Percentiles rank a stretch among this genome's conserved stretches.
Evolutionary conservation across 2,113 vertebrate genomes (phyloP).

Genomic region (Emberiza fucata): DNA sequence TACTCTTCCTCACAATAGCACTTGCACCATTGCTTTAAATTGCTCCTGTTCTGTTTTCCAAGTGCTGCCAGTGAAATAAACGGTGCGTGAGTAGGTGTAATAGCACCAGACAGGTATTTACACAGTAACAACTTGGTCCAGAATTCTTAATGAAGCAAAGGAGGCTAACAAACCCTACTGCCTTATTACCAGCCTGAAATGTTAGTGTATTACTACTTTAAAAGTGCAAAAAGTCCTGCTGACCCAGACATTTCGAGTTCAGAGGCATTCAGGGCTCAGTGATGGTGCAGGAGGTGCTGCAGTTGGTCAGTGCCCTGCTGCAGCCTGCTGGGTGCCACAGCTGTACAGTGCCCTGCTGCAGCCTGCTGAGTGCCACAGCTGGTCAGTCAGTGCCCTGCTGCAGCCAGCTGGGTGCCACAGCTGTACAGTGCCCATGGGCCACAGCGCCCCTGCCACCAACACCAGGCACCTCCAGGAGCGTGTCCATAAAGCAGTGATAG

Average conservation of each 20-base stretch:
- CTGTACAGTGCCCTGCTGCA: not conserved
- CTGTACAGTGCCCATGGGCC: not conserved
- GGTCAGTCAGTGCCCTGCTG: too few relatives aligned
- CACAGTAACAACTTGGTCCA: not conserved
- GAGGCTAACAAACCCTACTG: not conserved
- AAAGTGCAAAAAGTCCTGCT: not conserved
- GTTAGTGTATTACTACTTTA: not conserved
- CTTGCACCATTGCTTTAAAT: not conserved
- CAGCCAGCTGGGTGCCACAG: not conserved
- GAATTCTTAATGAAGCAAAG: not conserved
- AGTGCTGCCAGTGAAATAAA: not conserved
- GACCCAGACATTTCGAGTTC: accelerated
- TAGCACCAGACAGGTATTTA: not conserved
- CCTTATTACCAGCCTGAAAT: not conserved
- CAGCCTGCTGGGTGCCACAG: not conserved
- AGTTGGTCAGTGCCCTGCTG: accelerated
- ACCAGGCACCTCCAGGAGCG: not conserved
- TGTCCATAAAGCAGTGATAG: not conserved
- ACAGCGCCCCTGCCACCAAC: accelerated
- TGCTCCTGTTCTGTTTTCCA: not conserved
- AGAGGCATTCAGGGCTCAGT: not conserved
- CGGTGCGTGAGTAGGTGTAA: accelerated
- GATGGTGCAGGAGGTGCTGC: accelerated
- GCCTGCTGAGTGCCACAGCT: not conserved
- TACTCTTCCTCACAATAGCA: not conserved